Conservation (phyloP, 2,888 invertebrate genomes). For the Poecilobothrus nobilitatus region DNA sequence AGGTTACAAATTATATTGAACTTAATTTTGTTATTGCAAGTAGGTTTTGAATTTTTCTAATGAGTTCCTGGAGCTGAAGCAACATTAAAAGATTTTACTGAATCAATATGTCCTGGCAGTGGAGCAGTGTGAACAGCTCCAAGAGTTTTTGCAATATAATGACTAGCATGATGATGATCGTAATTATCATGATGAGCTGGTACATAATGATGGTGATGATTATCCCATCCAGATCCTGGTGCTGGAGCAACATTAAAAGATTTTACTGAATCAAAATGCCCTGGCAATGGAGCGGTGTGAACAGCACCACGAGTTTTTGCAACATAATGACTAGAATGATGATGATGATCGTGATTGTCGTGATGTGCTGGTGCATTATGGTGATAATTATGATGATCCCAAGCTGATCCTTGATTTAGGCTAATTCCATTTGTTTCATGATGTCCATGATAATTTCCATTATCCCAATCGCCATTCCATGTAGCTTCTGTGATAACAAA, state of each 20-base stretch:
- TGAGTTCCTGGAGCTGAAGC: constrained; percentile 26
- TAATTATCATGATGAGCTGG: background rate
- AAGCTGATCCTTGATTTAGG: background rate
- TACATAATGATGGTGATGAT: too few species aligned
- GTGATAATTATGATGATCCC: background rate
- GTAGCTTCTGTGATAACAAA: constrained; percentile 19
- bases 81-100: constrained; percentile 34
- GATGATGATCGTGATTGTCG: too few species aligned
- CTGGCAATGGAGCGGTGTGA: too few species aligned
- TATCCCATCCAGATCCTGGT: background rate
- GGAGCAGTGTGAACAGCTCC: constrained; percentile 37
- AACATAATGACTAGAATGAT: too few species aligned
- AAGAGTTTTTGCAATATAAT: constrained; percentile 36
- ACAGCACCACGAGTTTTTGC: too few species aligned
- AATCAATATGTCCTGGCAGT: constrained; percentile 33
- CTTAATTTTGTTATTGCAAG: too few species aligned
- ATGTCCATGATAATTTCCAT: background rate
- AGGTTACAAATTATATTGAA: too few species aligned
- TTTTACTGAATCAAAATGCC: too few species aligned
- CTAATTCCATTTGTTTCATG: background rate
- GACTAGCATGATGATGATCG: constrained; percentile 31
- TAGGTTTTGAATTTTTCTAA: too few species aligned
- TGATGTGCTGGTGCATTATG: too few species aligned
- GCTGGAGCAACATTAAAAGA: too few species aligned
- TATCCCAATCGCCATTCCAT: too few species aligned